Base-by-base conservation (phyloP, 2,888 invertebrate genomes). In the Caenorhabditis zanzibari region DNA sequence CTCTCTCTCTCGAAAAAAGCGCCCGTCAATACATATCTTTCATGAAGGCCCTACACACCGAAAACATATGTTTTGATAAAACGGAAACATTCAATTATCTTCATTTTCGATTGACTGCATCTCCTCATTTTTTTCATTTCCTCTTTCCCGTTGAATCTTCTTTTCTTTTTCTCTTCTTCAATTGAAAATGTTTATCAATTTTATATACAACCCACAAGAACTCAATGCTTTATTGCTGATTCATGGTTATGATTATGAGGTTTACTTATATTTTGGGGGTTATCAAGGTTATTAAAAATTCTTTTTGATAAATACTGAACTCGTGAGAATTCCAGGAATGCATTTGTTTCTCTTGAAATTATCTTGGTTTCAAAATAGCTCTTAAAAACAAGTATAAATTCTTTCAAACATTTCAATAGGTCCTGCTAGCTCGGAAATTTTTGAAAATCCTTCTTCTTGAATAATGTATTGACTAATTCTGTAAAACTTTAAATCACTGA, bases 51-150 rank as follows among this genome's bases (percentile, higher is more conserved):
- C n/a, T n/a, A n/a, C n/a, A 32, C 32, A 28, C 12, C 24, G 59
- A 28, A 66, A 68, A 52, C 59, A 76, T 52, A 49, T 68, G 68
- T 76, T 68, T 68, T 76, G 59, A 68, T 76, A 68, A 74, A 74
- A 64, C 74, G 49, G 58, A 75, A 75, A 63, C 68, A 68, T 64
- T 56, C 76, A 76, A 68, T 76, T 76, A 76, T 76, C 68, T 58
- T 61, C 44, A 19, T 24, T 32, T n/a, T 32, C 19, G 14, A 41
- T 59, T 19, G 41, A 44, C 24, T 52, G 52, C 66, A 26, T 54
- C 49, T 44, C 44, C 54, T 22, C 4, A 19, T 32, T 49, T 66
- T n/a, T n/a, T 66, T 61, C 38, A 22, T 22, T n/a, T n/a, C n/a
- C 66, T 24, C 44, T 41, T 66, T 63, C 28, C 56, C 28, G 49